Evolutionary conservation across 1,140 invertebrate species (phyloP).

Genomic region (Muscidifurax raptorellus): DNA sequence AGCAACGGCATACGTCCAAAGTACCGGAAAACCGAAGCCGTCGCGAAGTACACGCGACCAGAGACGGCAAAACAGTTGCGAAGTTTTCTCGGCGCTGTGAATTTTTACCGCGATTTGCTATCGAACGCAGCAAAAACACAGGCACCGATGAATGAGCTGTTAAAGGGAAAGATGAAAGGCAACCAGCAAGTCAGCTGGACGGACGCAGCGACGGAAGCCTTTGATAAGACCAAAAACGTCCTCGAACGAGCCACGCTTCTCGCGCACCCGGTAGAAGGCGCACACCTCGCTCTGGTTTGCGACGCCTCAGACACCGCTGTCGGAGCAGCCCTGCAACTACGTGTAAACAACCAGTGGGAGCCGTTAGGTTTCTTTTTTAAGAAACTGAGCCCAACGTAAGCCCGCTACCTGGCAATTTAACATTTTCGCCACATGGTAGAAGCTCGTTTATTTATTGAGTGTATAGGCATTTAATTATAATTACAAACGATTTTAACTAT

Average conservation of each 20-base stretch:
- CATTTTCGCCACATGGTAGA: slow-evolving; percentile 65
- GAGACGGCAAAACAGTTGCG: slow-evolving; percentile 56
- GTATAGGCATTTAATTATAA: too few species aligned
- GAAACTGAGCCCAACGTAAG: slow-evolving; percentile 61
- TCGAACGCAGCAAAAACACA: neutral
- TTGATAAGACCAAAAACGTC: slow-evolving; percentile 50
- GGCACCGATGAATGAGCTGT: slow-evolving; percentile 35
- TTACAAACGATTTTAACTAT: too few species aligned
- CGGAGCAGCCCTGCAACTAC: slow-evolving; percentile 46
- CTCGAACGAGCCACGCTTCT: slow-evolving; percentile 58
- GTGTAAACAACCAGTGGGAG: slow-evolving; percentile 49
- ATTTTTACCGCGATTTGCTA: slow-evolving; percentile 57
- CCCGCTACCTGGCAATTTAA: slow-evolving; percentile 59
- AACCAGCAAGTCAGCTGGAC: slow-evolving; percentile 56
- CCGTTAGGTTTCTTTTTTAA: slow-evolving; percentile 71
- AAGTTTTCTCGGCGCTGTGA: slow-evolving; percentile 65
- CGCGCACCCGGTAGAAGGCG: slow-evolving; percentile 48
- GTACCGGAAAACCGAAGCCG: slow-evolving; percentile 58
- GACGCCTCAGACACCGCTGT: neutral
- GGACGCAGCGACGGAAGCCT: slow-evolving; percentile 47
- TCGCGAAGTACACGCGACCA: slow-evolving; percentile 53
- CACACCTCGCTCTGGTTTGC: neutral
- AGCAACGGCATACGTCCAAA: slow-evolving; percentile 57
- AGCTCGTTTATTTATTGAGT: slow-evolving; percentile 48
- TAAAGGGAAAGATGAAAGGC: slow-evolving; percentile 57